Evolutionary conservation across 2,797 vertebrate genomes (phyloP).

Genomic region (Cephalopachus bancanus): DNA sequence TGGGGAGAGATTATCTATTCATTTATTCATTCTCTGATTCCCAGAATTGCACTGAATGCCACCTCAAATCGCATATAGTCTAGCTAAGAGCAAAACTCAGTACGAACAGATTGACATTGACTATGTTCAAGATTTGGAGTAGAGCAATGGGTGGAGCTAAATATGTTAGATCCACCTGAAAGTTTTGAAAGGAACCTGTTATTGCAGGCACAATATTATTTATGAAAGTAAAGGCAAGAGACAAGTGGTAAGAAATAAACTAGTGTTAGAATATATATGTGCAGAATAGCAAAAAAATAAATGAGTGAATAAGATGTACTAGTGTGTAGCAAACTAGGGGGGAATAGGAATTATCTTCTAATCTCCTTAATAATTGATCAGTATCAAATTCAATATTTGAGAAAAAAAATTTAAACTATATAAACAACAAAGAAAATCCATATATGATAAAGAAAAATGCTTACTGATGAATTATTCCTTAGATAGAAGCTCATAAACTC

Average conservation of each 20-base stretch:
- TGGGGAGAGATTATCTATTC: background rate
- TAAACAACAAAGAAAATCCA: background rate
- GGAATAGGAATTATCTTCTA: background rate
- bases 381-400: background rate
- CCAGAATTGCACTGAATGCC: background rate
- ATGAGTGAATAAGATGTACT: background rate
- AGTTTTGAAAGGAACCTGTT: background rate
- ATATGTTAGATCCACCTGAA: background rate
- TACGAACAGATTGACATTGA: background rate
- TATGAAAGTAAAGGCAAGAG: background rate
- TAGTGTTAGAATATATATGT: background rate
- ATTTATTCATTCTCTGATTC: background rate
- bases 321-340: background rate
- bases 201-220: background rate
- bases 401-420: background rate
- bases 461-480: background rate
- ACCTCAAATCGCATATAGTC: background rate
- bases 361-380: background rate
- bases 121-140: background rate
- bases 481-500: background rate
- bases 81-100: background rate
- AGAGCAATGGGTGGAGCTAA: background rate
- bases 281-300: background rate
- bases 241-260: background rate
- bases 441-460: background rate